Base-by-base conservation (phyloP, 2,888 invertebrate genomes). In the Drosophila recens region DNA sequence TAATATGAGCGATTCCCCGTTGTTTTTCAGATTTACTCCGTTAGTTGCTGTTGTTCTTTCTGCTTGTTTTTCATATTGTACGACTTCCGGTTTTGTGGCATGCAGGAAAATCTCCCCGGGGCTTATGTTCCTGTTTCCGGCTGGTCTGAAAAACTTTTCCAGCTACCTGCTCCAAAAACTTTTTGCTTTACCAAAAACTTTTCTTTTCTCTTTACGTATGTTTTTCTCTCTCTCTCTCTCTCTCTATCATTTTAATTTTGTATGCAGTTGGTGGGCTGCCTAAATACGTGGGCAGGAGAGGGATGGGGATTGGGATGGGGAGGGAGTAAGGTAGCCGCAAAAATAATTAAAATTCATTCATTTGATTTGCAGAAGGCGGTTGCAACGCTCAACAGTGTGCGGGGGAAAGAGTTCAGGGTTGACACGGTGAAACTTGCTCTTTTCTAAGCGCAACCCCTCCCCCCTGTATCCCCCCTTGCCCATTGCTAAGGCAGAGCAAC, bases 271-370 rank as follows among this genome's bases (percentile, higher is more conserved):
- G 34, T 17, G 40, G 20, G 13, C 8, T 30, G 30, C 30, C 30
- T 30, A 36, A 13, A 10, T 9, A 9, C 38, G 4, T 2, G 13
- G 17, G 0, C 13, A 13, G 23, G 42, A 11, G 42, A 11, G 5
- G 42, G 3, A 8, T n/a, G 13, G 27, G 13, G 27, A 27, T 27
- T 3, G 34, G 11, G 34, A 43, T 38, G 36, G 15, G 13, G 8
- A 11, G 34, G 20, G 10, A 2, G 8, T 8, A 27, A 34, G 42
- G 48, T 23, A 48, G 69, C 72, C 76, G 67, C 86, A 82, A 85
- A 87, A 82, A 88, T 88, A 85, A 85, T 85, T 85, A 85, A 85
- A 85, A 85, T 85, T 85, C 89, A 88, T 85, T 86, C 89, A 83
- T 89, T 85, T 87, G 87, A 88, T 82, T 88, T 80, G 87, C 72